Evolutionary conservation across 2,888 invertebrate genomes (phyloP), one percentile per base, ranked within the genome.

Genomic region (Brassicogethes aeneus): DNA sequence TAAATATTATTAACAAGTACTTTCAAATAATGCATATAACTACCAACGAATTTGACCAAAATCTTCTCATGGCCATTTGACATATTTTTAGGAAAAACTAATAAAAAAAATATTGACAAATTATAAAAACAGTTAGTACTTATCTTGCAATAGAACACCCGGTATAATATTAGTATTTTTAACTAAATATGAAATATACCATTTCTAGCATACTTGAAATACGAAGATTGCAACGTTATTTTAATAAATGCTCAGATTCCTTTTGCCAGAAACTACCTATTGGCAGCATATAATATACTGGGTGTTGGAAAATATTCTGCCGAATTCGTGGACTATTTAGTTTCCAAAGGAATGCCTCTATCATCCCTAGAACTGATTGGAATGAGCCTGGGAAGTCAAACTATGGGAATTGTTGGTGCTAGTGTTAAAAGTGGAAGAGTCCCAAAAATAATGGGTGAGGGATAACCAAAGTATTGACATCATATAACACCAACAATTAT

Each of bases 391-490:
- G 50, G 50, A 2, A 59, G 51, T 42, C 64, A 60, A 48, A 62
- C 78, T 3, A 55, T 62, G 23, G 69, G 79, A 50, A 74, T 79
- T 1, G 77, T 79, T 33, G 79, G 79, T 73, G 54, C 53, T 39
- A 36, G 39, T 23, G 37, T 59, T 54, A 54, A 36, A 29, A 47
- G 42, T 36, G 51, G 56, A 38, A 48, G 44, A 37, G 5, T 23
- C 10, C 23, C 23, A 23, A 23, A 23, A 23, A 23, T 23, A 23
- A 23, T 23, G 5, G 23, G 23, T 23, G 10, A 68, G 73, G 10
- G 5, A 23, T 23, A 23, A 23, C 23, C 10, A 23, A 60, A n/a
- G n/a, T n/a, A n/a, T 7, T 23, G n/a, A n/a, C n/a, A n/a, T n/a
- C n/a, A n/a, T n/a, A n/a, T n/a, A n/a, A n/a, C n/a, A n/a, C n/a